These are phyloP conservation scores for Cydia amplana DNA, from an alignment of 1,140 invertebrate genomes.

Conservation along the genomic window DNA sequence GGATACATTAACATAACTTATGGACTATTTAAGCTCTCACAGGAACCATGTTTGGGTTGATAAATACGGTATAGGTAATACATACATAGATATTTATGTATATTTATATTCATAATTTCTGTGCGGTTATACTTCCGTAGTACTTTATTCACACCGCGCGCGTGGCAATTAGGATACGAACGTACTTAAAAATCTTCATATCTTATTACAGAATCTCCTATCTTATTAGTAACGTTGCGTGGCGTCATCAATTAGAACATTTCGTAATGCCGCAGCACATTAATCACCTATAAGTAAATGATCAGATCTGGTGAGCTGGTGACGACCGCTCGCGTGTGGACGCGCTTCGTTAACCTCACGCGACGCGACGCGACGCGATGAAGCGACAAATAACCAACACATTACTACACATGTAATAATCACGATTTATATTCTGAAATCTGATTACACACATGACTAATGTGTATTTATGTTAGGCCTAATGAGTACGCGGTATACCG, in stretches of 20 bases:
- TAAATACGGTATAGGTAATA: no score
- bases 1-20: slow-evolving; percentile 15
- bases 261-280: not conserved
- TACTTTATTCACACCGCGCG: not conserved
- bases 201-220: slow-evolving; percentile 12
- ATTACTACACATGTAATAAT: slow-evolving; percentile 23
- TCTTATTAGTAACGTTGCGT: slow-evolving; percentile 12
- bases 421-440: slow-evolving; percentile 26
- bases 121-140: not conserved
- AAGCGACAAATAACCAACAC: slow-evolving; percentile 30
- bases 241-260: slow-evolving; percentile 17
- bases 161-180: not conserved
- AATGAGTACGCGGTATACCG: slow-evolving; percentile 15
- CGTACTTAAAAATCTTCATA: slow-evolving; percentile 7
- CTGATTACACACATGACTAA: slow-evolving; percentile 27
- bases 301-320: not conserved
- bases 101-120: no score
- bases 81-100: no score
- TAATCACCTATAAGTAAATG: slow-evolving; percentile 22
- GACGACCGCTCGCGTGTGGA: slow-evolving; percentile 22
- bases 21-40: not conserved
- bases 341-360: slow-evolving; percentile 18
- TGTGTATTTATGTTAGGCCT: slow-evolving; percentile 26
- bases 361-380: slow-evolving; percentile 25
- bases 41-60: not conserved